Evolutionary conservation across 2,888 invertebrate species (phyloP), one percentile per base, ranked within the genome.

Genomic region (Scotopteryx bipunctaria): DNA sequence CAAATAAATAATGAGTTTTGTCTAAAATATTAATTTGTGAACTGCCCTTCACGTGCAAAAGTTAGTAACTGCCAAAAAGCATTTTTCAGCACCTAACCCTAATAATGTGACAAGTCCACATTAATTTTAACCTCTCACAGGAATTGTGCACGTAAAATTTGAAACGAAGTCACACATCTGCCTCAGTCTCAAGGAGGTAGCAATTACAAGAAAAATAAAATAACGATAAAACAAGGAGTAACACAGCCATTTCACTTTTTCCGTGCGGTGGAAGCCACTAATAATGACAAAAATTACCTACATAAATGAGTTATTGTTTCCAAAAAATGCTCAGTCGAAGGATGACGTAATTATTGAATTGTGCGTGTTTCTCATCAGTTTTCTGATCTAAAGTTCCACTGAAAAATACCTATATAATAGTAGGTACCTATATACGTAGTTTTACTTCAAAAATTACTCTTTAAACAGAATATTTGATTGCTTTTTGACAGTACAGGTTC

Each of bases 121-220:
- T 53, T 43, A 27, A n/a, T n/a, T n/a, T 43, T 65, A 9, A 3
- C 65, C 46, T 38, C 51, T 17, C 63, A 23, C 47, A 58, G 56
- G 62, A 67, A 67, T 66, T 73, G 75, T 75, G 67, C 73, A 80
- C 71, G 75, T 81, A 75, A 85, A 80, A 79, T 80, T 81, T 82
- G 71, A 73, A 82, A 76, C 68, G 78, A 73, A 77, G 78, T 83
- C 84, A 73, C 86, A 77, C 88, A 88, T 88, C 88, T 88, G 88
- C 86, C 81, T 73, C 79, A 74, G 82, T 77, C 81, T 71, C 69
- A 56, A 73, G 69, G 72, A 73, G 69, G 72, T 78, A 78, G 73
- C 77, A 87, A 87, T 88, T 88, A 87, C 78, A 78, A 67, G 64
- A 73, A 79, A 81, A 78, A 48, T 44, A 40, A n/a, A n/a, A n/a